phyloP scores from a whole-genome alignment of 23 tunicate species.

The Styela clava region DNA sequence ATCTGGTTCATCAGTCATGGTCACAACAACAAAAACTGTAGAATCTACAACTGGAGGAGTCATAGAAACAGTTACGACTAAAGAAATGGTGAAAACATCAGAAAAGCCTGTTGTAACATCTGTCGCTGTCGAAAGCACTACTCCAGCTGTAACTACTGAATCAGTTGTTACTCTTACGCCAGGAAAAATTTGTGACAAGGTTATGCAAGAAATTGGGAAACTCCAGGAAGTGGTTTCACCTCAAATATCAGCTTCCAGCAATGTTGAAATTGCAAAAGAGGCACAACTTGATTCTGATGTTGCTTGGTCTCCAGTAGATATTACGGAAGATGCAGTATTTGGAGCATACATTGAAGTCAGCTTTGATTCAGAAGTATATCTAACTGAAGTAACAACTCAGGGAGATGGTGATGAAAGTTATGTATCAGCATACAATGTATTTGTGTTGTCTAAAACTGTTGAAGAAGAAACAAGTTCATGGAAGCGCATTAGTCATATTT shows the following conservation, averaged over 20 bases:
- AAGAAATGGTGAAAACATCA: neutral
- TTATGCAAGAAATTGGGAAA: neutral
- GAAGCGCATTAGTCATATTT: neutral
- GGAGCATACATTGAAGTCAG: constrained; percentile 48
- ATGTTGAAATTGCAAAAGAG: neutral
- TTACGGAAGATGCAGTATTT: neutral
- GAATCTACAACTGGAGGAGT: constrained; percentile 17
- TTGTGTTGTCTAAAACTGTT: neutral
- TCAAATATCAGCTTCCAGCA: constrained; percentile 29
- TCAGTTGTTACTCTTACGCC: constrained; percentile 1
- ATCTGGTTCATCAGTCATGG: neutral
- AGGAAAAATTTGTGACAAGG: constrained; percentile 6
- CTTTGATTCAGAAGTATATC: constrained; percentile 32
- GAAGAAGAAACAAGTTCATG: neutral
- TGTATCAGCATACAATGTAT: neutral
- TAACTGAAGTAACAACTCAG: constrained; percentile 66
- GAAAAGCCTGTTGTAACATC: neutral
- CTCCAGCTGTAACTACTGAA: constrained; percentile 1
- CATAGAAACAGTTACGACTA: neutral
- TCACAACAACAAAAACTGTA: constrained; percentile 11
- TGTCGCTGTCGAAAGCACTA: neutral
- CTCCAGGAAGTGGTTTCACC: neutral
- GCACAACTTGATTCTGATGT: constrained; percentile 10
- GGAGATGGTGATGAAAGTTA: constrained; percentile 33
- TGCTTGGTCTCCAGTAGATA: constrained; percentile 6